Evolutionary conservation across 2,888 invertebrate genomes (phyloP), one percentile per base, ranked within the genome.

Genomic region (Pachymerium ferrugineum): DNA sequence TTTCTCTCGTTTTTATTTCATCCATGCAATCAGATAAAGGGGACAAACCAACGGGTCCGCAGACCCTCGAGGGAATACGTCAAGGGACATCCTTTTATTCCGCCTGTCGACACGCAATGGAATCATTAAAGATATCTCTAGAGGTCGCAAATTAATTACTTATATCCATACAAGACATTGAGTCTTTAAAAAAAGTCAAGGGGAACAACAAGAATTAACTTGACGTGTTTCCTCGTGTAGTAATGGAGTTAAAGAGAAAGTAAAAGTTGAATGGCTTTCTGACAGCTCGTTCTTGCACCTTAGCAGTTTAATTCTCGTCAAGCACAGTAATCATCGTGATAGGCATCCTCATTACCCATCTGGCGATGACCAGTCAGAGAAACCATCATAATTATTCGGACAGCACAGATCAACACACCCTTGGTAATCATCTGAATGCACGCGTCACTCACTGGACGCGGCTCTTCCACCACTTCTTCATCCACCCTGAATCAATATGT

Each of bases 301-400:
- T 14, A 16, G 3, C 4, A 54, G 25, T 25, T 54, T 54, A 54
- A 8, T 25, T 14, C 54, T 28, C 25, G 25, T 54, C 54, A 54
- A 54, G 54, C 54, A 54, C 25, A 54, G 54, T 54, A 54, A 54
- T 54, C 54, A 54, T n/a, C 54, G 25, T 25, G 54, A 54, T 25
- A 54, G 54, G 25, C 54, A 54, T 54, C 25, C 54, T 54, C 54
- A 54, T 54, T 54, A 54, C 25, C 54, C 22, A 54, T 54, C 54
- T 54, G 54, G 54, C 54, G 14, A 54, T 54, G 54, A 28, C 54
- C 54, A 54, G 54, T 54, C 54, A 25, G 54, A 14, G 25, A 54
- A 54, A 54, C 54, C 54, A 54, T 54, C 54, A 54, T 54, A 54
- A 54, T 54, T 54, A 54, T 54, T 54, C 25, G 54, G 54, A 54